Conservation (phyloP, 2,113 vertebrate species). For the Pedetes capensis region DNA sequence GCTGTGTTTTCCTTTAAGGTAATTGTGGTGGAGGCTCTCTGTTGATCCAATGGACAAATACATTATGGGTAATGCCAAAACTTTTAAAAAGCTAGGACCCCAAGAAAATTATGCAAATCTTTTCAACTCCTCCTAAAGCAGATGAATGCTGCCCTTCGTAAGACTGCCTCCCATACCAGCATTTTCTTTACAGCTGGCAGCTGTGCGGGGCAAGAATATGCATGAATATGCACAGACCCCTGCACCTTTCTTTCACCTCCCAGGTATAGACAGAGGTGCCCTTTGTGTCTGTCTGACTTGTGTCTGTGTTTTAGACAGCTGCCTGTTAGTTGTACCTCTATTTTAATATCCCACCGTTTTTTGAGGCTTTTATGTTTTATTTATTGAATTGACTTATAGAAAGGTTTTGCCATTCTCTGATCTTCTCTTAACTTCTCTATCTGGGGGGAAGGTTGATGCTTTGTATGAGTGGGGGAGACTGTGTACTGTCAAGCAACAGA, state of each 20-base stretch:
- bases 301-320: not conserved
- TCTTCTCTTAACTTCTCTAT: not conserved
- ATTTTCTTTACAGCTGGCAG: not conserved
- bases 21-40: slow-evolving; percentile 26
- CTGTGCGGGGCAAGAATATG: not conserved
- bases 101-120: not conserved
- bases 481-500: not conserved
- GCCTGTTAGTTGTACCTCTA: not conserved
- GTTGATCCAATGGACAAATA: slow-evolving; percentile 49
- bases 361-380: not conserved
- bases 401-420: not conserved
- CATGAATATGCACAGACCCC: not conserved
- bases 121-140: slow-evolving; percentile 9
- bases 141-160: not conserved
- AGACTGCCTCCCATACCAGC: not conserved
- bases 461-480: not conserved
- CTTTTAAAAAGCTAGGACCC: not conserved
- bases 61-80: slow-evolving; percentile 8
- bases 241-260: not conserved
- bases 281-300: not conserved
- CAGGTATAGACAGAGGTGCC: not conserved
- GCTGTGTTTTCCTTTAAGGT: slow-evolving; percentile 69
- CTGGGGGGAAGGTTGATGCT: not conserved
- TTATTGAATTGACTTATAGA: not conserved
- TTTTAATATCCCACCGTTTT: not conserved